phyloP scores from a whole-genome alignment of 2,113 vertebrate species.

The Eulemur macaco region DNA sequence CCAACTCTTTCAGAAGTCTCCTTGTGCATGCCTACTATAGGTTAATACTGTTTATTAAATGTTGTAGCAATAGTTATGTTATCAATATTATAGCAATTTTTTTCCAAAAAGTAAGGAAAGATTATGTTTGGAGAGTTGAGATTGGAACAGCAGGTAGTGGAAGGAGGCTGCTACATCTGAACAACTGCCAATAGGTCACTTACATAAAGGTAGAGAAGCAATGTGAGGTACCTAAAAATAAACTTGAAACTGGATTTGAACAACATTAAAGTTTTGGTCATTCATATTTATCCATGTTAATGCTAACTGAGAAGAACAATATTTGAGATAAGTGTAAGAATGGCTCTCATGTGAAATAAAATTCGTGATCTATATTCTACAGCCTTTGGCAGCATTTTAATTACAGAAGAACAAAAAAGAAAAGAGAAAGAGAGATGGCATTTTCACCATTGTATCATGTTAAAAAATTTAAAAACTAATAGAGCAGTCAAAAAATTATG shows the following conservation, averaged over 20 bases:
- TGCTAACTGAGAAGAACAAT: not conserved
- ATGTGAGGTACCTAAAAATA: not conserved
- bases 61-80: not conserved
- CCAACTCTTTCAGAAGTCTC: not conserved
- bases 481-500: not conserved
- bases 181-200: not conserved
- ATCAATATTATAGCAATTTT: not conserved
- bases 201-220: not conserved
- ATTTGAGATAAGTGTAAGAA: not conserved
- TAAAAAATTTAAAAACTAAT: not conserved
- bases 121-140: not conserved
- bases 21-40: not conserved
- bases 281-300: not conserved
- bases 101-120: not conserved
- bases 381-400: not conserved
- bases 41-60: not conserved
- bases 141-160: not conserved
- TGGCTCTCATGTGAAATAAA: not conserved
- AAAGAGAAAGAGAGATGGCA: not conserved
- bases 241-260: not conserved
- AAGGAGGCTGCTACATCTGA: not conserved
- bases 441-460: not conserved
- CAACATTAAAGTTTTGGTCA: not conserved
- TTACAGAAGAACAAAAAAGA: not conserved
- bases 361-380: not conserved